These are phyloP conservation scores for Achroia grisella DNA, from an alignment of 1,140 invertebrate genomes.

Conservation along the genomic window DNA sequence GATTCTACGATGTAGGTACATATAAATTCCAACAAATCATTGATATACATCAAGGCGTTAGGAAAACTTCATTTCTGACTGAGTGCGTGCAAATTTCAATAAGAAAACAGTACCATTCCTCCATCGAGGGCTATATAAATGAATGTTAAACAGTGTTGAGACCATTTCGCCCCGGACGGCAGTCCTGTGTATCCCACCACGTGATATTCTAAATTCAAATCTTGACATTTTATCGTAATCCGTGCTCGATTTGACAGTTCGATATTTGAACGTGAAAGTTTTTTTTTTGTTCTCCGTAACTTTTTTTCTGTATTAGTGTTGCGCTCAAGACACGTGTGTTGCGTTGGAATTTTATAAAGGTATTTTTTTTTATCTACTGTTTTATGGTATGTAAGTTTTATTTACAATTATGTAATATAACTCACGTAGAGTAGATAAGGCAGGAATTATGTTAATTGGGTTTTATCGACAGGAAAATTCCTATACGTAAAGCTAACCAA, in stretches of 20 bases:
- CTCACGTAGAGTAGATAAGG: not conserved
- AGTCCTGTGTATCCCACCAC: not conserved
- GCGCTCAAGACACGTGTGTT: not conserved
- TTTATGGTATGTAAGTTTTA: not conserved
- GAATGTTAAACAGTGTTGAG: not conserved
- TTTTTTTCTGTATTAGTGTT: not conserved
- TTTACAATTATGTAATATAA: slow-evolving; percentile 1
- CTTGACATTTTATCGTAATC: no score
- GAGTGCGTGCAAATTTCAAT: no score
- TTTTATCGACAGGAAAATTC: no score
- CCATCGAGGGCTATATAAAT: not conserved
- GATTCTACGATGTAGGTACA: no score
- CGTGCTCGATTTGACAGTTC: not conserved
- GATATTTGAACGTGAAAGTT: not conserved
- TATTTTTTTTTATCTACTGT: not conserved
- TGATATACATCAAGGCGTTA: no score
- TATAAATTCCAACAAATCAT: no score
- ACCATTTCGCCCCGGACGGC: not conserved
- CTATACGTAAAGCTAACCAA: no score
- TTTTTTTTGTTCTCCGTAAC: not conserved
- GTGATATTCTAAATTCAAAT: no score
- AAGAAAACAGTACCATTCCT: no score
- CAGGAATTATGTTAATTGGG: no score
- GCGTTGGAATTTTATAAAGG: not conserved
- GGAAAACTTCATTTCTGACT: no score